These are phyloP conservation scores for Aleadryas rufinucha DNA, from an alignment of 2,113 vertebrate species.

Conservation along the genomic window DNA sequence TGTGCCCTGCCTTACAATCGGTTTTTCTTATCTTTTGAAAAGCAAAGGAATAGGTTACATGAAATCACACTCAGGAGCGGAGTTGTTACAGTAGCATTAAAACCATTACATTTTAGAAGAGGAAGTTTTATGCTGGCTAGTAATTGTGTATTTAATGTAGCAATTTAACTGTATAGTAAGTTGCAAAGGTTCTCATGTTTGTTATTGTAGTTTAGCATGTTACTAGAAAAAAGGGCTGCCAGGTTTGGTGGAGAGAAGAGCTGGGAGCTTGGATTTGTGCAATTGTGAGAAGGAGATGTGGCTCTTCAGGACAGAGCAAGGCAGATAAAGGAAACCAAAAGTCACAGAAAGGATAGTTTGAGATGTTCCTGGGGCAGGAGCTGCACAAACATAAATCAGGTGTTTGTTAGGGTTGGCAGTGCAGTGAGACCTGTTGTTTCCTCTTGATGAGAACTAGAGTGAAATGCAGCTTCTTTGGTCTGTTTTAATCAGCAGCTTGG, in stretches of 20 bases:
- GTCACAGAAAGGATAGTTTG: background rate
- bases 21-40: accelerated
- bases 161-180: accelerated
- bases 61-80: accelerated
- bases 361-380: background rate
- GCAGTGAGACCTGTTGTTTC: background rate
- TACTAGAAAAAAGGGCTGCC: accelerated
- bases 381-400: background rate
- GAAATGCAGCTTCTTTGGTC: background rate
- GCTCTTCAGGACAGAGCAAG: background rate
- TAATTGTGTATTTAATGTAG: background rate
- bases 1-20: accelerated
- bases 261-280: background rate
- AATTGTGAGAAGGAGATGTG: background rate
- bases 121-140: background rate
- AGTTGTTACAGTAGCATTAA: background rate
- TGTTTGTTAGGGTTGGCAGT: background rate
- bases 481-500: background rate
- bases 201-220: background rate
- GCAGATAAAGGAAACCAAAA: background rate
- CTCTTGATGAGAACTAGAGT: background rate
- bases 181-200: background rate
- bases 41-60: accelerated
- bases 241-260: background rate
- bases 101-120: background rate